Conservation (phyloP, 1,140 invertebrate genomes). For the Brachionus paranguensis region DNA sequence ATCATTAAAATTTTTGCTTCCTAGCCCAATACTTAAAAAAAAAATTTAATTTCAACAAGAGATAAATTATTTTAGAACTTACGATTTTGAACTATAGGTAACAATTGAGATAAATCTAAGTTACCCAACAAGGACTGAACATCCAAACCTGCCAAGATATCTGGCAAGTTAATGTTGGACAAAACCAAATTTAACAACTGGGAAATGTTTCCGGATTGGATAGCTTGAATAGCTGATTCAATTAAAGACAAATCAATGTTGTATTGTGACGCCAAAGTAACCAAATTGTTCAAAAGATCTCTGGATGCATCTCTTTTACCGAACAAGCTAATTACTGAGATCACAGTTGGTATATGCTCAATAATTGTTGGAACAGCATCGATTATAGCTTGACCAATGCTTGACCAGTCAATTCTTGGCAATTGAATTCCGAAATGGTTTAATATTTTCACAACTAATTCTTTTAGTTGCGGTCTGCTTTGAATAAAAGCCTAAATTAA, state of each 20-base stretch:
- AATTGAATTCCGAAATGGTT: not conserved
- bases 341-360: not conserved
- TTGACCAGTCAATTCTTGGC: not conserved
- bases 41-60: not conserved
- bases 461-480: not conserved
- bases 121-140: not conserved
- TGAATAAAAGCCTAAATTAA: not conserved
- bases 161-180: not conserved
- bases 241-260: not conserved
- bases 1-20: not conserved
- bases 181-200: not conserved
- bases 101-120: not conserved
- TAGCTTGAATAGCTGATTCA: not conserved
- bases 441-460: not conserved
- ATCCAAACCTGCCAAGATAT: not conserved
- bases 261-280: not conserved
- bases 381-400: not conserved
- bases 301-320: not conserved
- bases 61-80: not conserved
- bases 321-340: not conserved
- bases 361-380: not conserved
- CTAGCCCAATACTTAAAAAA: not conserved
- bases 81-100: not conserved
- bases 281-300: not conserved
- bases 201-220: not conserved